These are phyloP conservation scores for Piaya cayana DNA, from an alignment of 2,113 vertebrate genomes.

Conservation along the genomic window DNA sequence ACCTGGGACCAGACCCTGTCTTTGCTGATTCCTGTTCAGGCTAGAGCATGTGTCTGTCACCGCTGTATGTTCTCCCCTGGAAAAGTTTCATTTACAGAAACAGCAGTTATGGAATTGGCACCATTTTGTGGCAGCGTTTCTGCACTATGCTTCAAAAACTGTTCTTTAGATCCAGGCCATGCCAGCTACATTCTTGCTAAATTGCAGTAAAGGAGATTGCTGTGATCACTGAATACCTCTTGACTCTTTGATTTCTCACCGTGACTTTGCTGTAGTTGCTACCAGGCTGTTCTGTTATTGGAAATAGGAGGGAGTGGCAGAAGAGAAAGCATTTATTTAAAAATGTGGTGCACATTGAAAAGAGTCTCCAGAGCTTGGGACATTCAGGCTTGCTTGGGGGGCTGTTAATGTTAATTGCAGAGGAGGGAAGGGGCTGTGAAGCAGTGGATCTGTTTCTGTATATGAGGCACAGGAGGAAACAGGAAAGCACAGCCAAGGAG, in stretches of 20 bases:
- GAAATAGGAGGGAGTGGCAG: neutral
- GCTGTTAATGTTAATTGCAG: neutral
- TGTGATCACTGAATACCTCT: neutral
- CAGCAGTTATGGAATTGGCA: neutral
- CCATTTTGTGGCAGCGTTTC: neutral
- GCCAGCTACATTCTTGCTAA: neutral
- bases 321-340: neutral
- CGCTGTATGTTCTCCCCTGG: neutral
- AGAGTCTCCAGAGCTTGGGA: neutral
- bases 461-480: neutral
- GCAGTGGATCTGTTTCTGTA: neutral
- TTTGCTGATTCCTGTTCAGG: neutral
- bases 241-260: neutral
- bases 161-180: neutral
- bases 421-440: neutral
- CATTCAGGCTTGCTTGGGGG: neutral
- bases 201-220: neutral
- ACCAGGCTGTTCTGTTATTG: neutral
- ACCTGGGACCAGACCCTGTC: neutral
- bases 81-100: slow-evolving; percentile 24
- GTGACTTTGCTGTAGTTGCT: neutral
- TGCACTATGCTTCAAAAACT: neutral
- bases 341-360: neutral
- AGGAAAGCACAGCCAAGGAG: neutral
- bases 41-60: neutral